phyloP scores from a whole-genome alignment of 2,113 vertebrate species.

The Strix aluco region DNA sequence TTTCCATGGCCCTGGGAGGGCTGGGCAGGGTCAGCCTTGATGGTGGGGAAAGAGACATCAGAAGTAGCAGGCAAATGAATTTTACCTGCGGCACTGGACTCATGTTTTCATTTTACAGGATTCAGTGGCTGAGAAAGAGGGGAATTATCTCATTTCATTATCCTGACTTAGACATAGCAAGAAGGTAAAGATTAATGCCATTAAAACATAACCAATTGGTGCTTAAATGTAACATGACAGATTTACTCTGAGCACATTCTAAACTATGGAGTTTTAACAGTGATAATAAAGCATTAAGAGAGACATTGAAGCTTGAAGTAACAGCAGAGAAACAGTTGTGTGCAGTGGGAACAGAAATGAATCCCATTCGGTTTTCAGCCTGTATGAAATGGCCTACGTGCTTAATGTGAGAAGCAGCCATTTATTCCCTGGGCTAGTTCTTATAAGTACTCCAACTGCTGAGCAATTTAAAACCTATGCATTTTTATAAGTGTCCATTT shows the following conservation, averaged over 20 bases:
- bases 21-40: background rate
- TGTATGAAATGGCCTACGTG: background rate
- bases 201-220: conserved; percentile 21
- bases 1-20: background rate
- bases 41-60: background rate
- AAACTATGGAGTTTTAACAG: conserved; percentile 20
- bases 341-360: conserved; percentile 10
- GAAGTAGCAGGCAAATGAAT: background rate
- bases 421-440: conserved; percentile 50
- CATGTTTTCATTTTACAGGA: background rate
- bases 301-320: conserved; percentile 38
- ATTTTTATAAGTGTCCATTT: conserved; percentile 63
- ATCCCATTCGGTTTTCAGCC: conserved; percentile 15
- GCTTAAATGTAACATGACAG: conserved; percentile 27
- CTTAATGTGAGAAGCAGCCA: conserved; percentile 15
- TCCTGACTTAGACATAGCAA: background rate
- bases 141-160: background rate
- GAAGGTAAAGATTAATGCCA: conserved; percentile 52
- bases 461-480: conserved; percentile 62
- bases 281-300: conserved; percentile 46
- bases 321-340: conserved; percentile 12
- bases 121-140: background rate
- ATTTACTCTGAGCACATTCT: conserved; percentile 34
- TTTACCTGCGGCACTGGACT: accelerated
- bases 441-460: conserved; percentile 29